Evolutionary conservation across 1,140 invertebrate species (phyloP), one percentile per base, ranked within the genome.

Genomic region (Saccostrea cuccullata): DNA sequence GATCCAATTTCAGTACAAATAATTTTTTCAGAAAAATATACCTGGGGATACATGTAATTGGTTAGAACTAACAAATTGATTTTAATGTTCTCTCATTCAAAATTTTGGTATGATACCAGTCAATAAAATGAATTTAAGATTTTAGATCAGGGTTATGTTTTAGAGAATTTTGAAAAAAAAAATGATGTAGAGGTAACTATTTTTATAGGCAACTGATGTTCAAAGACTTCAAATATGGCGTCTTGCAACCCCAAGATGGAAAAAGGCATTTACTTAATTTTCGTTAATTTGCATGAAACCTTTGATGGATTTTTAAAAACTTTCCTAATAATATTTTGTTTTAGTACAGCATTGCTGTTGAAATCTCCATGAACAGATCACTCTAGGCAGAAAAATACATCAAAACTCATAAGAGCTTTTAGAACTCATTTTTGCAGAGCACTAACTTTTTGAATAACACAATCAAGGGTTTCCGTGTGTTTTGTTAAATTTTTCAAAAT

Each of bases 181-280:
- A 8, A 64, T 77, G 30, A 36, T 13, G 3, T 9, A 12, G 30
- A 30, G 15, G 13, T 36, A 36, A 36, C 26, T 77, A 13, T 77
- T 77, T 36, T 77, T 77, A 26, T 77, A 77, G 70, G 70, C 70
- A 77, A 15, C 70, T 12, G 84, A 60, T 60, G 55, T 64, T 17
- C 47, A 85, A 17, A 85, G 58, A 26, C 30, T 85, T 85, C 84
- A 85, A 36, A 85, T 85, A 23, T 85, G 84, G 84, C 84, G 84
- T 60, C 58, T 85, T 30, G 47, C 56, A 40, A 85, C 84, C 30
- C 84, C 84, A 23, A 85, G 56, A 85, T 85, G 84, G 84, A 85
- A 85, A 85, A 85, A 85, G 84, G 84, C 84, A 85, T 85, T 64
- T 85, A 58, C 55, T 64, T 64, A 26, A 9, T 85, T 23, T 84